A percentile compares a stretch with the other conserved stretches of the same genome.
phyloP scores from a whole-genome alignment of 2,888 invertebrate species.

The Lycophotia porphyrea region DNA sequence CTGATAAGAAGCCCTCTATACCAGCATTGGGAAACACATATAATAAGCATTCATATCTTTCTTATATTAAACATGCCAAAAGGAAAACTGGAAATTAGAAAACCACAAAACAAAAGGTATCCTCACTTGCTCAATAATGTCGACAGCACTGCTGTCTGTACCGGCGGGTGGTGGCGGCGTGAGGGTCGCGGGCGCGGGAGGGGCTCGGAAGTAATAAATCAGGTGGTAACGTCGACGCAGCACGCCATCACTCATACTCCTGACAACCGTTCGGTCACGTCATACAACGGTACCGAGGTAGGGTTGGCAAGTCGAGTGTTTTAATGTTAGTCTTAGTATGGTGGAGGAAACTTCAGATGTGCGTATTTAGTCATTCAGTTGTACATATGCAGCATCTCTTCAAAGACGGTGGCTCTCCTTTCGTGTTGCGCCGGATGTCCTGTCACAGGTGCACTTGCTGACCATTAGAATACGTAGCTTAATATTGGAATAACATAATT shows the following conservation, averaged over 20 bases:
- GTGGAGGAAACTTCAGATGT: background rate
- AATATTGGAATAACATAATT: background rate
- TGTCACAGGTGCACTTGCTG: background rate
- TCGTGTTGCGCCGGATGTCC: background rate
- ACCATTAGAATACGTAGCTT: background rate
- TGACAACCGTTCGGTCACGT: conserved; percentile 84
- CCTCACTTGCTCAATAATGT: conserved; percentile 40
- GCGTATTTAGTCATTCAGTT: background rate
- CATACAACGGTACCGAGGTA: conserved; percentile 77
- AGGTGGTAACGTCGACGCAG: conserved; percentile 88
- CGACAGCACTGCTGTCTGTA: conserved; percentile 70
- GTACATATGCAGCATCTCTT: background rate
- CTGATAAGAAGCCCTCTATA: background rate
- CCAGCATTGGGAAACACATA: background rate
- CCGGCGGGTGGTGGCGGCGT: conserved; percentile 49
- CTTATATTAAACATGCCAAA: background rate
- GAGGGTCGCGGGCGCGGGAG: conserved; percentile 60
- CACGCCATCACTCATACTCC: conserved; percentile 88
- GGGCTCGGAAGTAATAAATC: conserved; percentile 89
- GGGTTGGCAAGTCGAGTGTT: conserved; percentile 51
- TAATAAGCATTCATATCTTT: background rate
- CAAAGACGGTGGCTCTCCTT: too few species aligned
- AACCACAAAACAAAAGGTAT: conserved; percentile 29
- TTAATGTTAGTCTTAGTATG: background rate
- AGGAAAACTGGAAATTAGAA: conserved; percentile 8